Base-by-base conservation (phyloP, 2,797 vertebrate genomes). In the Microctenopoma lineatum region DNA sequence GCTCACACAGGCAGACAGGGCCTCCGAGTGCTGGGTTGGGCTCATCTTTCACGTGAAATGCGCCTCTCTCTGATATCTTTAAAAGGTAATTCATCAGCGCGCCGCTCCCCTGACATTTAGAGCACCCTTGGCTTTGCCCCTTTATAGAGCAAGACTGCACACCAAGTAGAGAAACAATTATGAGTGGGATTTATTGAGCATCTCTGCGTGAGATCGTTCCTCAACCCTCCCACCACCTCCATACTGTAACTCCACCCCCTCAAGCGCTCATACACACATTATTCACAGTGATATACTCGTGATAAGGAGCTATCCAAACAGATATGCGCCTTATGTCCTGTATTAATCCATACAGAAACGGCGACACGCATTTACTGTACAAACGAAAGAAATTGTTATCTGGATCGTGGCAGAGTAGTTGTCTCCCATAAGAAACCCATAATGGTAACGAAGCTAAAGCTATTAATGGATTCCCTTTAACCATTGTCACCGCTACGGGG, bases 41-140 rank as follows among this genome's bases (percentile, higher is more conserved):
- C 80, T 90, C 90, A 94, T 94, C 89, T 77, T 93, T 94, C 91
- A 93, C 75, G 39, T 79, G 83, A 75, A 90, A 85, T 51, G 77
- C 70, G 63, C 52, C 70, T 70, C 80, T 77, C 87, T 87, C 76
- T 84, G 92, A 91, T 91, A 90, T 93, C 90, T 93, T 93, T 90
- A 91, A 92, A 92, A 90, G 91, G 92, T 90, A 87, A 94, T 93
- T 90, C 87, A 93, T 95, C 93, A 94, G 84, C n/a, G 51, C 27
- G 69, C 71, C 65, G 73, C 86, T 89, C 89, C 88, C 78, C 81
- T 92, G 92, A 91, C 88, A 88, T 91, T 91, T 90, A 89, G 81
- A 87, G 89, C 89, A 90, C 87, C 90, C 89, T 89, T 89, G 84
- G 86, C 84, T 88, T 88, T 81, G 74, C 79, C 85, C 87, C 87